phyloP scores from a whole-genome alignment of 2,888 invertebrate species.

The Caenorhabditis drosophilae region DNA sequence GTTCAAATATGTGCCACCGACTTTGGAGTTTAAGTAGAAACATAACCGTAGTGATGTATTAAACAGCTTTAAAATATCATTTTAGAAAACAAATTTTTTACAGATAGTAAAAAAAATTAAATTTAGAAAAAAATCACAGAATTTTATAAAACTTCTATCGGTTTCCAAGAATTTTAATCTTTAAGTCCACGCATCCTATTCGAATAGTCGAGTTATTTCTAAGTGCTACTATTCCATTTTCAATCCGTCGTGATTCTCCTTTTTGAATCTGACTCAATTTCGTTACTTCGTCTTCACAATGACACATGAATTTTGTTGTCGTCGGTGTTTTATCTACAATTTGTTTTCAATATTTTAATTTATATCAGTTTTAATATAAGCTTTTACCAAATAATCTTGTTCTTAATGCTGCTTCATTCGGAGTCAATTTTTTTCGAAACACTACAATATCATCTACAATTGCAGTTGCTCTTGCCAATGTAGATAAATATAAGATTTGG shows the following conservation, averaged over 20 bases:
- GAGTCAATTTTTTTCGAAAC: conserved; percentile 4
- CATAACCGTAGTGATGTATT: no score
- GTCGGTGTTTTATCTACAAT: background rate
- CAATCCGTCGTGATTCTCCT: background rate
- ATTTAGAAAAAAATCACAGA: background rate
- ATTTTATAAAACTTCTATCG: no score
- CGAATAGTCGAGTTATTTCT: background rate
- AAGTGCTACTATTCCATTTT: background rate
- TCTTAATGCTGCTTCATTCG: background rate
- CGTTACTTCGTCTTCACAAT: background rate
- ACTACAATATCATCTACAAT: conserved; percentile 5
- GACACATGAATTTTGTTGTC: background rate
- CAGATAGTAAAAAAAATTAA: background rate
- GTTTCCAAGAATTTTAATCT: background rate
- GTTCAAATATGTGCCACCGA: no score
- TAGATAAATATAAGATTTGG: background rate
- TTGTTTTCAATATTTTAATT: background rate
- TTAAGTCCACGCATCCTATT: background rate
- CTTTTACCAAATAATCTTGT: background rate
- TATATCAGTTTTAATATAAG: background rate
- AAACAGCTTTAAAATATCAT: no score
- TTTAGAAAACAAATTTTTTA: no score
- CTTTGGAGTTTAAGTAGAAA: no score
- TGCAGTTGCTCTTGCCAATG: background rate
- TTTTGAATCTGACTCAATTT: conserved; percentile 1